Evolutionary conservation across 2,888 invertebrate genomes (phyloP).

Genomic region (Junonia oenone): DNA sequence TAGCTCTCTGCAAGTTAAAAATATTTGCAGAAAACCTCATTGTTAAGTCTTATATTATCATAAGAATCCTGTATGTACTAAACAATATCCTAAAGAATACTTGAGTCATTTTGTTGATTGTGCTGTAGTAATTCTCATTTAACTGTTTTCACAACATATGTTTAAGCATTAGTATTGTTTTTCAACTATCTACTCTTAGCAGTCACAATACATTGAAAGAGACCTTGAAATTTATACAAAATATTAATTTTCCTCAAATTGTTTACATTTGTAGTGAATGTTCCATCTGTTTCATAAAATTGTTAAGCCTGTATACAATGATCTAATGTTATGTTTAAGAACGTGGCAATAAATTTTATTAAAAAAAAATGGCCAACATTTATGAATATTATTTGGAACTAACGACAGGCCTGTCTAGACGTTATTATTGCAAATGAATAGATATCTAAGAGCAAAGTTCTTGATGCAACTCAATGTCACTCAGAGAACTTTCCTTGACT

Average conservation of each 20-base stretch:
- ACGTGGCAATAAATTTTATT: too few species aligned
- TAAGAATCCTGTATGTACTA: constrained; percentile 3
- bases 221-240: neutral
- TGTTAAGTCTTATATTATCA: neutral
- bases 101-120: neutral
- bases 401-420: neutral
- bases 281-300: neutral
- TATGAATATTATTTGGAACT: neutral
- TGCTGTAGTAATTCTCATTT: neutral
- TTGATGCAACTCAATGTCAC: constrained; percentile 44
- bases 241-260: neutral
- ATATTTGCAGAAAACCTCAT: neutral
- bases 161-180: neutral
- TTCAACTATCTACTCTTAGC: neutral
- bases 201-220: neutral
- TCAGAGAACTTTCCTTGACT: constrained; percentile 38
- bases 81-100: neutral
- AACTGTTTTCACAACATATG: neutral
- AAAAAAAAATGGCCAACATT: neutral
- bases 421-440: neutral
- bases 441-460: constrained; percentile 12
- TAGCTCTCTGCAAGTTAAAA: neutral
- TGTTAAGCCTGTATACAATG: neutral
- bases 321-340: too few species aligned
- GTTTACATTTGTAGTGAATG: neutral